Percentiles rank a stretch among this genome's conserved stretches.
These are phyloP conservation scores for Coranthus polyacanthus DNA, from an alignment of 2,797 vertebrate genomes.

Conservation along the genomic window DNA sequence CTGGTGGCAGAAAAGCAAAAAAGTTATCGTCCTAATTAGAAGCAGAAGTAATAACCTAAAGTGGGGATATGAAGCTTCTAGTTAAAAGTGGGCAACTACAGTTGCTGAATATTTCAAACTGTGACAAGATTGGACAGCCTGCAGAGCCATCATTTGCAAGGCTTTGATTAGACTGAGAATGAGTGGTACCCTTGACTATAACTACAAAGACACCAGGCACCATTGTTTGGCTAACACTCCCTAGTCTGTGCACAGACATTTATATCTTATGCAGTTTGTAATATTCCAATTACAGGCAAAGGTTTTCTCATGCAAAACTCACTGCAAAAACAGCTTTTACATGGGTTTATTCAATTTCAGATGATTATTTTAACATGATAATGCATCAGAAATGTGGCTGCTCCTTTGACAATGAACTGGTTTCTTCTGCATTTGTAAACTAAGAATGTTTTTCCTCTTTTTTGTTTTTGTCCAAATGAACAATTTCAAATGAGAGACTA, in stretches of 20 bases:
- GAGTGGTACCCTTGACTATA: conserved; percentile 7
- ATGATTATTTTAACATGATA: not conserved
- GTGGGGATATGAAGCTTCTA: conserved; percentile 13
- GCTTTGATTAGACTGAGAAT: conserved; percentile 16
- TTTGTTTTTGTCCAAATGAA: conserved; percentile 36
- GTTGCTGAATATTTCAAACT: conserved; percentile 40
- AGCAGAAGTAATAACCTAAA: conserved; percentile 13
- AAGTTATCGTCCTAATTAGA: conserved; percentile 18
- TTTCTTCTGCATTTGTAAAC: conserved; percentile 27
- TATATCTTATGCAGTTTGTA: conserved; percentile 74
- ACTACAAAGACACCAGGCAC: conserved; percentile 24
- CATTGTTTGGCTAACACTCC: conserved; percentile 39
- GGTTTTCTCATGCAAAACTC: conserved; percentile 27
- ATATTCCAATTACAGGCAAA: conserved; percentile 49
- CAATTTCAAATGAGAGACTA: conserved; percentile 28
- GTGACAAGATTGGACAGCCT: conserved; percentile 29
- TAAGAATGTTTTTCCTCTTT: conserved; percentile 29
- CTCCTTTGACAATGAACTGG: conserved; percentile 36
- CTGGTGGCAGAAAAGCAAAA: conserved; percentile 30
- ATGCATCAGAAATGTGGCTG: conserved; percentile 15
- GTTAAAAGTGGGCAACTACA: not conserved
- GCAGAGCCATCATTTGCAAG: conserved; percentile 21
- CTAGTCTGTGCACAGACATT: conserved; percentile 29
- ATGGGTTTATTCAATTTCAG: conserved; percentile 12
- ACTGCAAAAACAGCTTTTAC: conserved; percentile 21